phyloP scores from a whole-genome alignment of 2,888 invertebrate species.

The Amorpha juglandis region DNA sequence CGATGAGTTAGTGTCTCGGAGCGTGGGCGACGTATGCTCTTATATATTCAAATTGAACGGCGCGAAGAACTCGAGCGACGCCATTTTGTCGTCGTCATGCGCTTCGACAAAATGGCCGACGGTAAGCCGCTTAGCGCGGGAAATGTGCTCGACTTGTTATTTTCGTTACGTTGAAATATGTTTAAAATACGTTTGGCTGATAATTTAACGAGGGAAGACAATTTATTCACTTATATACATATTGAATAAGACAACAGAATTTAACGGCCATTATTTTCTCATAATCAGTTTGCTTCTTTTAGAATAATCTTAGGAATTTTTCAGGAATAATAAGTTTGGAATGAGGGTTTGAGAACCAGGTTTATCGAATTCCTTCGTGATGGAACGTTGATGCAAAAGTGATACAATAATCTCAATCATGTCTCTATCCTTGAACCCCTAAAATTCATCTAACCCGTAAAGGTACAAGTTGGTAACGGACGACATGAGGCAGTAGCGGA shows the following conservation, averaged over 20 bases:
- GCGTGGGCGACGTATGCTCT: conserved; percentile 82
- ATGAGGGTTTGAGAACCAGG: too few species aligned
- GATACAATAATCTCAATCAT: too few species aligned
- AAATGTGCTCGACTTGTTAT: conserved; percentile 60
- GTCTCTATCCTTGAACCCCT: too few species aligned
- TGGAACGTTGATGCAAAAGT: too few species aligned
- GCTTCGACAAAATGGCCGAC: conserved; percentile 68
- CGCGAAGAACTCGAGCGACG: conserved; percentile 66
- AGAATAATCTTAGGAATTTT: background rate
- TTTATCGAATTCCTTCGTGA: too few species aligned
- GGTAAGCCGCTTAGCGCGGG: conserved; percentile 62
- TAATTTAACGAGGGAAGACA: conserved; percentile 26
- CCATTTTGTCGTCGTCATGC: conserved; percentile 77
- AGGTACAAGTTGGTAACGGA: too few species aligned
- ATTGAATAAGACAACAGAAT: conserved; percentile 10
- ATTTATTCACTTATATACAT: conserved; percentile 27
- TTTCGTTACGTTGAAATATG: conserved; percentile 53
- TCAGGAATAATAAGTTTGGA: too few species aligned
- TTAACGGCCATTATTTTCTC: background rate
- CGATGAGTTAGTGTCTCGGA: conserved; percentile 80
- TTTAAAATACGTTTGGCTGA: conserved; percentile 49
- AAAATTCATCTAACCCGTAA: too few species aligned
- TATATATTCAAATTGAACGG: conserved; percentile 83
- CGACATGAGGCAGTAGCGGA: too few species aligned
- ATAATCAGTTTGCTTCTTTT: background rate